Evolutionary conservation across 2,113 vertebrate genomes (phyloP), one percentile per base, ranked within the genome.

Genomic region (Onychostruthus taczanowskii): DNA sequence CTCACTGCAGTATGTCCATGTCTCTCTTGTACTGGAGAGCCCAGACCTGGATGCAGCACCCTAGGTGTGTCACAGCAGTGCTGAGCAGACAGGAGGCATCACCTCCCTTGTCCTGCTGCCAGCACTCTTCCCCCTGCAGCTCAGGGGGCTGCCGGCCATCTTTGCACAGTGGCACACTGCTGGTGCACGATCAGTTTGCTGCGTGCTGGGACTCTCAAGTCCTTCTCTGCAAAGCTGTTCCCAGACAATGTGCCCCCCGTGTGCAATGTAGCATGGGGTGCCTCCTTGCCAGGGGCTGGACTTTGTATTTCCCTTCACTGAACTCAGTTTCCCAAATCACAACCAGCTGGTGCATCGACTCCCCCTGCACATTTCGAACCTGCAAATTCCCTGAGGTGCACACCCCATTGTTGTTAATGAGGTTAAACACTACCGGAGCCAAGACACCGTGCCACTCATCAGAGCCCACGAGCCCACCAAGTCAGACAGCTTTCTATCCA

Each of bases 211-310:
- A 55, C 35, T 30, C n/a, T 7, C 13, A 28, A 11, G 46, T 27
- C 30, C 35, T 66, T 50, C 50, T 37, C 56, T 31, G 16, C 56
- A 74, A 70, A 83, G 43, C 43, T 79, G 80, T 11, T 87, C 66
- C 27, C 55, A 73, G 16, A 26, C 6, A 26, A 20, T 1, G 6
- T 22, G 26, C 0, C 8, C 22, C 13, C 20, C 2, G 0, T 3
- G 24, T 41, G n/a, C 12, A 16, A 6, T 33, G 39, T 2, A 47
- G 24, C 28, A 63, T 6, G 17, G 35, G 16, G 10, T 15, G 23
- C 43, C n/a, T 84, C 30, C 30, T 69, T 8, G 3, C 22, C 9
- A 61, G 9, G 1, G 19, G 11, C 26, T 4, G 0, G 17, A 76
- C 31, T 27, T n/a, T 10, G 11, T 16, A 27, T 21, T 64, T 52